Evolutionary conservation across 2,797 vertebrate species (phyloP).

Genomic region (Artibeus lituratus): DNA sequence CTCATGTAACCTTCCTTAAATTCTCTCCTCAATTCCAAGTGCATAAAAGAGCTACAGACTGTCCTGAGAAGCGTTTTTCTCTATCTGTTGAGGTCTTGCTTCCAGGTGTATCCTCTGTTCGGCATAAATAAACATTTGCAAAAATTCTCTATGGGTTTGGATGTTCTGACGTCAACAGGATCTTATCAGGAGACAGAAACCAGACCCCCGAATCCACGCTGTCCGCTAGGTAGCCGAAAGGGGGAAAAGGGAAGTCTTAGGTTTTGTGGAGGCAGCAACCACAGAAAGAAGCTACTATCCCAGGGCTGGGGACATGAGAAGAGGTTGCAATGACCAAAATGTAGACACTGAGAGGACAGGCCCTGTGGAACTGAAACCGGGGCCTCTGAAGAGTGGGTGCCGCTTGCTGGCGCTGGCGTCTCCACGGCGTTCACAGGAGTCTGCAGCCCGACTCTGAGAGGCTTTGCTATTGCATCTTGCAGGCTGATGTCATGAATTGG

Average conservation of each 20-base stretch:
- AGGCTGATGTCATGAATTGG: background rate
- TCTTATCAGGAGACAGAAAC: background rate
- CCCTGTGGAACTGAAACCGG: background rate
- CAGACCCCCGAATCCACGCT: background rate
- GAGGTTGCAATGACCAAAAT: background rate
- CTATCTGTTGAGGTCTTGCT: background rate
- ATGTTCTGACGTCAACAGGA: background rate
- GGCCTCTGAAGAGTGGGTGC: background rate
- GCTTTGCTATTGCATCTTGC: background rate
- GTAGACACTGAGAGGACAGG: background rate
- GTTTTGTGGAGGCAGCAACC: background rate
- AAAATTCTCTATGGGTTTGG: background rate
- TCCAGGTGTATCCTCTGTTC: background rate
- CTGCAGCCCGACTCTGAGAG: background rate
- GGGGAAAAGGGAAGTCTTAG: background rate
- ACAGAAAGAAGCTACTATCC: background rate
- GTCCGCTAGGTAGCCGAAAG: background rate
- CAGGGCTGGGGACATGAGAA: background rate
- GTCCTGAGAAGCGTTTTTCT: background rate
- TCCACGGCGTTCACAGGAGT: background rate
- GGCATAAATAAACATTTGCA: background rate
- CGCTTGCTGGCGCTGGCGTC: background rate
- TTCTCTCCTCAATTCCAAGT: background rate
- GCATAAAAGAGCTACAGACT: background rate
- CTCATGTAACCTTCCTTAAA: background rate